Evolutionary conservation across 2,797 vertebrate species (phyloP), one percentile per base, ranked within the genome.

Genomic region (Epinephelus coioides): DNA sequence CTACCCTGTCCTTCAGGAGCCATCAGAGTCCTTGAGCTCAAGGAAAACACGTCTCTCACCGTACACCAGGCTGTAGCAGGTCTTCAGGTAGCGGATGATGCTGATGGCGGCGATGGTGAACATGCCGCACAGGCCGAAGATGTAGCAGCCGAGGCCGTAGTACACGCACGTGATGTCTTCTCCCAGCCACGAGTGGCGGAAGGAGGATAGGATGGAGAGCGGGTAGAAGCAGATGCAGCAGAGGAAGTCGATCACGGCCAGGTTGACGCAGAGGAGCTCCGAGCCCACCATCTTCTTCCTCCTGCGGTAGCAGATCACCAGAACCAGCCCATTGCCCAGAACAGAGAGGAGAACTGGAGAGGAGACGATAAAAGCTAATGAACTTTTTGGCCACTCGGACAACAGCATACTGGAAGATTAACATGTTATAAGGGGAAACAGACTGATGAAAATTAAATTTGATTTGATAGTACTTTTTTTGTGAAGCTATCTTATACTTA

Each of bases 191-290:
- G 44, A 14, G 43, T 95, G 94, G 56, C 54, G 75, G 74, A 95
- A 94, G 27, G 93, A 95, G 3, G 94, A 95, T 34, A 88, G 0
- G 84, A 94, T 93, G 89, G 94, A 92, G 25, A 95, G 89, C 0
- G 94, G 94, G 88, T 95, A 95, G 79, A 95, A 93, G 67, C 85
- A 93, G 72, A 94, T 54, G 72, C 94, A 95, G 86, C 87, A 84
- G 25, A 94, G 76, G 85, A 95, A 92, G 86, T 94, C 94, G 2
- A 92, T 91, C 83, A 92, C 50, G 1, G 94, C 94, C 83, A 95
- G 89, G 88, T 95, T 95, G 83, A 94, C 89, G 5, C 92, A 95
- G 68, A 95, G 92, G 78, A 95, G 79, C 89, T 95, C 93, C 0
- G 94, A 89, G 68, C 86, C 91, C 19, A 30, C 62, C 83, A 94